These are phyloP conservation scores for Drosophila putrida DNA, from an alignment of 2,888 invertebrate species.

Conservation along the genomic window DNA sequence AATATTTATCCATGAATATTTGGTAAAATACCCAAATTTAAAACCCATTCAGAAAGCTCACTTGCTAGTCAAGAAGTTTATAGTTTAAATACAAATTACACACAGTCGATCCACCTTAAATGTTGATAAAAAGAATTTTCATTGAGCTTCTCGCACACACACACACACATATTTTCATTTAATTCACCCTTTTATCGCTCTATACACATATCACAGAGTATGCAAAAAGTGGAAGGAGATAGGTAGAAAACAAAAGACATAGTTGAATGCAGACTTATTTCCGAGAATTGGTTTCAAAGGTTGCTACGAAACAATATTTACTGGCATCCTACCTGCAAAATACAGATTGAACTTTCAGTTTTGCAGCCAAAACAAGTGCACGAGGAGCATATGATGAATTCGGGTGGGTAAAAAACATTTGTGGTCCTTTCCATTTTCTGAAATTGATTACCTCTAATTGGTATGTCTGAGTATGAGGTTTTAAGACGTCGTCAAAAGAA, in stretches of 20 bases:
- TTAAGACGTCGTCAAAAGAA: neutral
- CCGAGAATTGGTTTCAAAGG: slow-evolving; percentile 15
- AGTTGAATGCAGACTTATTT: slow-evolving; percentile 12
- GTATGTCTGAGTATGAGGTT: neutral
- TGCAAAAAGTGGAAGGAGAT: slow-evolving; percentile 1
- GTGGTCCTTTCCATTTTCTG: slow-evolving; percentile 5
- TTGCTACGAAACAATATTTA: slow-evolving; percentile 13
- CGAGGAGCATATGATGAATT: slow-evolving; percentile 4
- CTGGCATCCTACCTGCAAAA: neutral
- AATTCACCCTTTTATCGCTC: neutral
- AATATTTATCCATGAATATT: neutral
- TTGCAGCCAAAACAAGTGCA: neutral
- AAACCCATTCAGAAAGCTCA: neutral
- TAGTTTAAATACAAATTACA: neutral
- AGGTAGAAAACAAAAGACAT: slow-evolving; percentile 5
- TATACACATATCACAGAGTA: neutral
- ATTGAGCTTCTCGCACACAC: slow-evolving; percentile 1
- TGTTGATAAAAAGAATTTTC: neutral
- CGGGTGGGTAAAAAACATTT: slow-evolving; percentile 6
- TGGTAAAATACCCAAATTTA: neutral
- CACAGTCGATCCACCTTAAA: neutral
- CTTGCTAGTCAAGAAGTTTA: neutral
- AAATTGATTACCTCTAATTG: slow-evolving; percentile 19
- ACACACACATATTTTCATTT: neutral
- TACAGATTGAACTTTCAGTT: slow-evolving; percentile 5